A percentile compares a stretch with the other conserved stretches of the same genome.
Conservation (phyloP, 64 coral and sea anemone genomes). For the Stichodactyla mertensii region DNA sequence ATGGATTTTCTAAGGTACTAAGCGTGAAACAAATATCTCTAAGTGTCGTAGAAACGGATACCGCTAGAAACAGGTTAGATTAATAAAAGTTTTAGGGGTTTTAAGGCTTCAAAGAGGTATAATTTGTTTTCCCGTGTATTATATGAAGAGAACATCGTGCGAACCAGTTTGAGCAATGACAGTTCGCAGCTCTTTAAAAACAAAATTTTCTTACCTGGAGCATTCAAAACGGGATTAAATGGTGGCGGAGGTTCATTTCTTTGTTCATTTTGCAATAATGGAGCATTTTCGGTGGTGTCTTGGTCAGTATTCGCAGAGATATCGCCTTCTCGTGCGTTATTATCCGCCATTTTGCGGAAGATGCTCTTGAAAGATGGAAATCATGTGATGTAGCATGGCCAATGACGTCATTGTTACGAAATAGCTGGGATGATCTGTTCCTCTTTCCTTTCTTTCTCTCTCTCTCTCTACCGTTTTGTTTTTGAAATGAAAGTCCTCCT, state of each 20-base stretch:
- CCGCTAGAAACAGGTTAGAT: not conserved
- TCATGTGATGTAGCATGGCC: not conserved
- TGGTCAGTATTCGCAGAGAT: slow-evolving; percentile 4
- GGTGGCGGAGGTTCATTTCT: slow-evolving; percentile 63
- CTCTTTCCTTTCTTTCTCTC: no score
- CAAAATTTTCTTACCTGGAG: slow-evolving; percentile 17
- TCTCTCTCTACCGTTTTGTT: no score
- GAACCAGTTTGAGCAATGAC: not conserved
- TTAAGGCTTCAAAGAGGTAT: not conserved
- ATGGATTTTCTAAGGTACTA: no score
- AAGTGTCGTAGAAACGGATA: not conserved
- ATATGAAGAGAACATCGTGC: not conserved
- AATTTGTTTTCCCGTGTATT: not conserved
- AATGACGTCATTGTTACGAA: slow-evolving; percentile 5
- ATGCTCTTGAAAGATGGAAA: not conserved
- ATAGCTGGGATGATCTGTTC: not conserved
- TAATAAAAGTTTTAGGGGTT: not conserved
- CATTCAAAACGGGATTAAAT: slow-evolving; percentile 19
- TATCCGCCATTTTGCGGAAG: slow-evolving; percentile 19
- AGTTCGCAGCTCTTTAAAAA: not conserved
- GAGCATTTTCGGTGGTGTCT: slow-evolving; percentile 70
- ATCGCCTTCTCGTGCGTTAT: not conserved
- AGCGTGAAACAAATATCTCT: no score
- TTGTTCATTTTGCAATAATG: slow-evolving; percentile 81
- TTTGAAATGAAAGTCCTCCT: no score